Evolutionary conservation across 2,888 invertebrate genomes (phyloP).

Genomic region (Microchrysa polita): DNA sequence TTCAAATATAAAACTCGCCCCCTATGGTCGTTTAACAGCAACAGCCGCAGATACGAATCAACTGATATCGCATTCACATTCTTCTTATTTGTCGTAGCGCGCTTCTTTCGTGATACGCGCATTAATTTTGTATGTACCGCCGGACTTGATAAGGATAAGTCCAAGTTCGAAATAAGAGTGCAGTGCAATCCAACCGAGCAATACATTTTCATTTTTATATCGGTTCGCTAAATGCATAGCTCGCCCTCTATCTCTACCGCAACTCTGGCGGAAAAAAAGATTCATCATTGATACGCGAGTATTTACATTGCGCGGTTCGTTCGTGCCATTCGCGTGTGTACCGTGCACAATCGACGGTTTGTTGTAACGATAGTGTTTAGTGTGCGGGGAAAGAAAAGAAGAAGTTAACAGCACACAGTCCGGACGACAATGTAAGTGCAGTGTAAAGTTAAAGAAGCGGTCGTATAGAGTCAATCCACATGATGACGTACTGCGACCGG

Average conservation of each 20-base stretch:
- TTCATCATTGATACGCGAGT: too few species aligned
- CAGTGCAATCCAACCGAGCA: too few species aligned
- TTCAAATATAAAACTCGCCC: too few species aligned
- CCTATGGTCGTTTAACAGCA: too few species aligned
- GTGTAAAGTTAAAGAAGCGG: neutral
- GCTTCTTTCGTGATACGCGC: neutral
- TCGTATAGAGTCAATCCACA: neutral
- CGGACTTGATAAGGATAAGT: neutral
- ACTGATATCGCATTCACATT: too few species aligned
- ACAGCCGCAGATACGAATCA: too few species aligned
- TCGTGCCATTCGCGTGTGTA: neutral
- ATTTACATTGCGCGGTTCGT: constrained; percentile 1
- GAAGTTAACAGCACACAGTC: constrained; percentile 1
- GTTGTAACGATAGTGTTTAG: neutral
- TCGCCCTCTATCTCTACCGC: too few species aligned
- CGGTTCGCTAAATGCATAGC: too few species aligned
- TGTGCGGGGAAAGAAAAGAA: neutral
- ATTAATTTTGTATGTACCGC: constrained; percentile 15
- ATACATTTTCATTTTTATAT: too few species aligned
- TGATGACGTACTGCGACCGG: constrained; percentile 1
- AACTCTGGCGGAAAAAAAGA: too few species aligned
- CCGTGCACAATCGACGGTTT: neutral
- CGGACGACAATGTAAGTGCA: constrained; percentile 32
- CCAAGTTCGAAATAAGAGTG: too few species aligned
- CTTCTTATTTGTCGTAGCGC: too few species aligned